Evolutionary conservation across 2,113 vertebrate species (phyloP).

Genomic region (Lathamus discolor): DNA sequence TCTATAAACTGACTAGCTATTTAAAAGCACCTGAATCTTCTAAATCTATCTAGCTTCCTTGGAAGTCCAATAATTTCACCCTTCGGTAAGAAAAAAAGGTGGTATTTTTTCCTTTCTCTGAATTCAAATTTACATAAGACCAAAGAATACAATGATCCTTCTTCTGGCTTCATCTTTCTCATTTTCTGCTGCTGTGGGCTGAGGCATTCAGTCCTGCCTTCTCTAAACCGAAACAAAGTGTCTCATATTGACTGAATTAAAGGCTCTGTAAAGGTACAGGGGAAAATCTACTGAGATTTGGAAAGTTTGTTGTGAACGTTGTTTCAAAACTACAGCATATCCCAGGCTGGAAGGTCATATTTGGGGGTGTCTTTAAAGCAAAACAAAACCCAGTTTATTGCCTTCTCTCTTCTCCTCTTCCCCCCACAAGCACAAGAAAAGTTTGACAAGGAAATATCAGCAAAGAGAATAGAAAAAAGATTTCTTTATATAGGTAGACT

Average conservation of each 20-base stretch:
- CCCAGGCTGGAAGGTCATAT: background rate
- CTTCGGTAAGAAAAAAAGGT: background rate
- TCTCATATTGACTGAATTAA: background rate
- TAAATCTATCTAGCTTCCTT: slow-evolving; percentile 1
- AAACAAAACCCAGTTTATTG: background rate
- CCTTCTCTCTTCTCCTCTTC: background rate
- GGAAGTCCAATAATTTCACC: slow-evolving; percentile 28
- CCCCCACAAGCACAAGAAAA: background rate
- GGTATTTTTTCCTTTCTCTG: background rate
- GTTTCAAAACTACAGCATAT: background rate
- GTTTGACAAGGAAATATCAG: background rate
- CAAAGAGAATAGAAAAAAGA: background rate
- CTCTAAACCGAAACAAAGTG: background rate
- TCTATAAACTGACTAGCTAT: slow-evolving; percentile 34
- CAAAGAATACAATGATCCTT: background rate
- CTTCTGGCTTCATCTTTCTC: background rate
- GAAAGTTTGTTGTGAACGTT: background rate
- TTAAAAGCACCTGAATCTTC: slow-evolving; percentile 22
- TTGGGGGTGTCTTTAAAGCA: background rate
- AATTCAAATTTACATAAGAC: slow-evolving; percentile 7
- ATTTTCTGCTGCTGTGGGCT: fast-evolving
- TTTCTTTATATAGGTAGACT: background rate
- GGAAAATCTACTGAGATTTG: background rate
- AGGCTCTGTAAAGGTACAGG: background rate
- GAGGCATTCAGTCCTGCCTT: background rate